Base-by-base conservation (phyloP, 1,140 invertebrate species). In the Drosophila nigromelanica region DNA sequence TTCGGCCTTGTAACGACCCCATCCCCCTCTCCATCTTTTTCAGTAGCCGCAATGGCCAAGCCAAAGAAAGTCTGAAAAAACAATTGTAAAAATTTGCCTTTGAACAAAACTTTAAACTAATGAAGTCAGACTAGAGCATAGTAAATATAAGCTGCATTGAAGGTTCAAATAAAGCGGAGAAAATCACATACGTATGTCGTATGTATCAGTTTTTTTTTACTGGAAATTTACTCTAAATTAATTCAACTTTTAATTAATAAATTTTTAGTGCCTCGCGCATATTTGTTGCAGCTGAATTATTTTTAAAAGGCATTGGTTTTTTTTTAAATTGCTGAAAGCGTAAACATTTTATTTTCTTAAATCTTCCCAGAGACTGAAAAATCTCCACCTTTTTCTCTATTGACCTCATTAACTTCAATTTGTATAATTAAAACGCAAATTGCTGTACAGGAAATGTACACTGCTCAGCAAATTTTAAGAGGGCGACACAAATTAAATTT, bases 381-480 rank as follows among this genome's bases (percentile, higher is more conserved):
- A 50, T 24, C 33, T 48, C 18, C 18, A 39, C 8, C 54, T 37
- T 27, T 39, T 58, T 14, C 37, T 12, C 37, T 12, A 50, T 66
- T 33, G 37, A 21, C 21, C 51, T 70, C 52, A 42, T 61, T 72
- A 55, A 52, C 78, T 68, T 77, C 73, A 77, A 80, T 80, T 80
- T 81, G 62, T 81, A 63, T 80, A 80, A 80, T 80, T 80, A 80
- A 80, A 80, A 80, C 72, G 78, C 68, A 81, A 77, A 81, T 77
- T 77, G 59, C 73, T 76, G 68, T 60, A 59, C 68, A 75, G 47
- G 55, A 62, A 71, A 64, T 51, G 40, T 56, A 74, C 64, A 33
- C 30, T 50, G 54, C 59, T 58, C 43, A 61, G 52, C 50, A 56
- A 37, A 48, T 55, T 33, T 66, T 55, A 18, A 42, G 67, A 75